Percentiles rank a stretch among this genome's conserved stretches.
These are phyloP conservation scores for Cygnus buccinator DNA, from an alignment of 2,113 vertebrate species.

Conservation along the genomic window DNA sequence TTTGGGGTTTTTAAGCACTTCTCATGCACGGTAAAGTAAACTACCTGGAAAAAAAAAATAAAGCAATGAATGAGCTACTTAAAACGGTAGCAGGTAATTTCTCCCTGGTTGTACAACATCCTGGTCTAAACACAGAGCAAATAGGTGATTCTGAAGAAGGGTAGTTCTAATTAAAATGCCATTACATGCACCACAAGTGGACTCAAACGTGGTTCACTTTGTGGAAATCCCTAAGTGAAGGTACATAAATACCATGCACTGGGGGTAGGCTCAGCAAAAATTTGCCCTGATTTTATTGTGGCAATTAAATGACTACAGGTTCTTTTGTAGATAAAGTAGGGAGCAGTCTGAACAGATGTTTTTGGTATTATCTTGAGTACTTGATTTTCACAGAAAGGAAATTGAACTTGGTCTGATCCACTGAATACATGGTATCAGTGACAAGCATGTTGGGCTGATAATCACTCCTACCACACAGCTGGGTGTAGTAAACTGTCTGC, in stretches of 20 bases:
- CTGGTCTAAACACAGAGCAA: neutral
- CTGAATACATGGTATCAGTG: neutral
- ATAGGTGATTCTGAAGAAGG: neutral
- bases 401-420: neutral
- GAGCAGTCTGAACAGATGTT: neutral
- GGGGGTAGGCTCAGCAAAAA: neutral
- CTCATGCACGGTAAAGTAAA: neutral
- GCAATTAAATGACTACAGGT: neutral
- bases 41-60: neutral
- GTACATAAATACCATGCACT: neutral
- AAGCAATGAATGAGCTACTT: neutral
- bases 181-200: rapidly evolving
- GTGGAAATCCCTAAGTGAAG: neutral
- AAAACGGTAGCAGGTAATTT: neutral
- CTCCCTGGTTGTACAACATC: neutral
- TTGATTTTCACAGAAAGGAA: neutral
- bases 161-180: rapidly evolving
- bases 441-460: neutral
- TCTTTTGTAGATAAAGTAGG: neutral
- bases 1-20: rapidly evolving
- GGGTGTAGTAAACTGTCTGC: neutral
- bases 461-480: neutral
- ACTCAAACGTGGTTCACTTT: rapidly evolving
- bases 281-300: neutral
- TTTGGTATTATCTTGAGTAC: neutral